Conservation (phyloP, 2,888 invertebrate genomes). For the Blera fallax region DNA sequence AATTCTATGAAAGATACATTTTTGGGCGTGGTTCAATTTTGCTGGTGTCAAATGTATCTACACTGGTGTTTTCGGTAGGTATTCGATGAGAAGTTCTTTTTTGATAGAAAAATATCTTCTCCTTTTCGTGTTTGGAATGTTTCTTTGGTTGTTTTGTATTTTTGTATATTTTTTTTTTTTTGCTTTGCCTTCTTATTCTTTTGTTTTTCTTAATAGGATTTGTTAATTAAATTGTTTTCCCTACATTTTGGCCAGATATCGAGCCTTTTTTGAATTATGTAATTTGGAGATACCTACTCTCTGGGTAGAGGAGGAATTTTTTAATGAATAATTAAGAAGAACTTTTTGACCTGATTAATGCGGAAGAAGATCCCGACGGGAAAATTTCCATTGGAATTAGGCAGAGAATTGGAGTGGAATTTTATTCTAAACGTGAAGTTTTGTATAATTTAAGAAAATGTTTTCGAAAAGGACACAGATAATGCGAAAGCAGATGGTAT, state of each 20-base stretch:
- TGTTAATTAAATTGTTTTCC: conserved; percentile 69
- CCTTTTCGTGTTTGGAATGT: conserved; percentile 47
- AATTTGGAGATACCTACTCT: conserved; percentile 33
- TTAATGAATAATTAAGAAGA: conserved; percentile 53
- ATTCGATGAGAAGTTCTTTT: conserved; percentile 4
- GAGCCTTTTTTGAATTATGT: conserved; percentile 47
- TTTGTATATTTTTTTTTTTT: not conserved
- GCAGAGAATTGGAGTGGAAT: conserved; percentile 7
- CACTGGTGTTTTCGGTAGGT: conserved; percentile 38
- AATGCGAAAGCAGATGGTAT: not conserved
- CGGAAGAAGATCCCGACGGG: conserved; percentile 34
- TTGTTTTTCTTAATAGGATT: conserved; percentile 65
- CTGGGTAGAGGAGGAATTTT: conserved; percentile 14
- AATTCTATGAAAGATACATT: conserved; percentile 59
- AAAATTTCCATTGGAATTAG: conserved; percentile 18
- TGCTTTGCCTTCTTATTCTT: conserved; percentile 39
- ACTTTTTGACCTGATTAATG: conserved; percentile 52
- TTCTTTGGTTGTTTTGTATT: not conserved
- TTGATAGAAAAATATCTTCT: conserved; percentile 35
- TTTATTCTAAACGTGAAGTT: conserved; percentile 8
- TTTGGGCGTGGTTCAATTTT: conserved; percentile 70
- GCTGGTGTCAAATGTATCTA: conserved; percentile 68
- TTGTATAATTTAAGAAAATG: not conserved
- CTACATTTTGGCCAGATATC: conserved; percentile 10
- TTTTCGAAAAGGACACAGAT: not conserved